phyloP scores from a whole-genome alignment of 2,113 vertebrate species.

The Proteles cristata region DNA sequence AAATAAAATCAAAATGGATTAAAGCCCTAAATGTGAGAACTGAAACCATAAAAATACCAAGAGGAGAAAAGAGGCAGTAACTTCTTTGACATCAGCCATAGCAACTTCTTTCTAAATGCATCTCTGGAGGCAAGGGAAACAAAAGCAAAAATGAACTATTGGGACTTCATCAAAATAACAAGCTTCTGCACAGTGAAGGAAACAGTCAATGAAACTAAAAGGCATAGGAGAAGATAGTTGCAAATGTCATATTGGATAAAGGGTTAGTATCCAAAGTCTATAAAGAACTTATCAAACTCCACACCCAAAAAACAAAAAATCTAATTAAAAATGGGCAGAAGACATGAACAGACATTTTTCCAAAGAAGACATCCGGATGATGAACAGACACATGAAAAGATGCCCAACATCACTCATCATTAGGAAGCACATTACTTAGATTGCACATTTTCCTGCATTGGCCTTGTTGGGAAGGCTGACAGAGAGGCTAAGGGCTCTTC shows the following conservation, averaged over 20 bases:
- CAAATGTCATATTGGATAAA: background rate
- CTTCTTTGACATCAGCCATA: background rate
- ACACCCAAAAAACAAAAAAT: background rate
- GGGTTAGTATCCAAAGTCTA: background rate
- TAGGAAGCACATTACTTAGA: background rate
- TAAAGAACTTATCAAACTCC: background rate
- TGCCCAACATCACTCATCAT: background rate
- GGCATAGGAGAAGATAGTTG: background rate
- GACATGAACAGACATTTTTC: background rate
- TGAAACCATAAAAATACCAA: background rate
- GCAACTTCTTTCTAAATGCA: background rate
- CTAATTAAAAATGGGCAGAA: background rate
- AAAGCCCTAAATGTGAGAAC: background rate
- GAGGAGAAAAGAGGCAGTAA: background rate
- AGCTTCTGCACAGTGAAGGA: background rate
- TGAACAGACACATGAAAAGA: background rate
- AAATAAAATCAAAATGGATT: background rate
- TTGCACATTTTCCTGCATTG: background rate
- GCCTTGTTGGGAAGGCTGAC: background rate
- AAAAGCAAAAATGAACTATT: background rate
- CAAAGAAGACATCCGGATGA: background rate
- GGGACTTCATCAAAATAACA: background rate
- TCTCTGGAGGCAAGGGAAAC: background rate
- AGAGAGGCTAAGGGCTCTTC: background rate
- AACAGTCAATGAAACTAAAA: background rate